These are phyloP conservation scores for Ormyrus nitidulus DNA, from an alignment of 2,888 invertebrate genomes.

Conservation along the genomic window DNA sequence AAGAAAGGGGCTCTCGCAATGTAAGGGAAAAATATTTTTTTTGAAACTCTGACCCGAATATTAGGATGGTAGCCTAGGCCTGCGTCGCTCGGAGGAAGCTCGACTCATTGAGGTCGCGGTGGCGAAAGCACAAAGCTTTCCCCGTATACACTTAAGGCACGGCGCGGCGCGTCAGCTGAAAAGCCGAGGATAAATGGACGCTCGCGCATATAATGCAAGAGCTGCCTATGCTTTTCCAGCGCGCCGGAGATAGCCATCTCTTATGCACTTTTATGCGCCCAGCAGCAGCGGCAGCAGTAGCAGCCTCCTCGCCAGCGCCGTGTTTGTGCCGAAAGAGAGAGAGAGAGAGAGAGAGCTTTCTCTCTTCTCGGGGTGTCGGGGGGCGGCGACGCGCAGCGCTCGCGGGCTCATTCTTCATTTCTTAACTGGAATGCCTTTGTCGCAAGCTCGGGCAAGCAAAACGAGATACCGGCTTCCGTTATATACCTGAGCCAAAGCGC, in stretches of 20 bases:
- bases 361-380: slow-evolving; percentile 12
- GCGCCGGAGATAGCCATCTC: slow-evolving; percentile 72
- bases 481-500: not conserved
- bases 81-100: slow-evolving; percentile 10
- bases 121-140: slow-evolving; percentile 67
- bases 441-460: slow-evolving; percentile 20
- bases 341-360: slow-evolving; percentile 18
- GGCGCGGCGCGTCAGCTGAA: slow-evolving; percentile 63
- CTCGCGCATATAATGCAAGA: slow-evolving; percentile 67
- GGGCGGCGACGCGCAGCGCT: not conserved
- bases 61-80: not conserved
- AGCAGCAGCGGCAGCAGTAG: slow-evolving; percentile 20
- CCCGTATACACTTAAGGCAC: slow-evolving; percentile 64
- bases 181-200: slow-evolving; percentile 71
- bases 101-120: slow-evolving; percentile 61
- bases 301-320: not conserved
- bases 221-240: slow-evolving; percentile 67
- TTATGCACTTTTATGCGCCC: slow-evolving; percentile 73
- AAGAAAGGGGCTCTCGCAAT: not conserved
- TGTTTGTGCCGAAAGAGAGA: not conserved
- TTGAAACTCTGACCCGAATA: slow-evolving; percentile 51
- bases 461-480: slow-evolving; percentile 20
- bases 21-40: slow-evolving; percentile 29
- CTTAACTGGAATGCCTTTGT: slow-evolving; percentile 56
- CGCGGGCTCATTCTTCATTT: slow-evolving; percentile 53